Percentiles rank a stretch among this genome's conserved stretches.
Conservation (phyloP, 2,113 vertebrate species). For the Coturnix japonica region DNA sequence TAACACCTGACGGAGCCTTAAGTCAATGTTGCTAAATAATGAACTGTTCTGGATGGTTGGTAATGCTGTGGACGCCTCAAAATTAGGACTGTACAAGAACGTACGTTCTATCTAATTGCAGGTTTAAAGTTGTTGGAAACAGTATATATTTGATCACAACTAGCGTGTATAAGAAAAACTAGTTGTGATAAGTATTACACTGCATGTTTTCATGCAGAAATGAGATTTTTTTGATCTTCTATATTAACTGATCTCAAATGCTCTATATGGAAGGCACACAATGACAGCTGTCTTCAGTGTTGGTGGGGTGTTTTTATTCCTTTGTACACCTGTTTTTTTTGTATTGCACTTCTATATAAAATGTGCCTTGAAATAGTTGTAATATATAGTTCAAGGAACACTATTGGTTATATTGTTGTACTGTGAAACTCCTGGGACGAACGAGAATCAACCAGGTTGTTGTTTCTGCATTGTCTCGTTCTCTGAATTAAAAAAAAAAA, state of each 20-base stretch:
- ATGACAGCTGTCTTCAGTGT: constrained; percentile 75
- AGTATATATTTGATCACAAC: constrained; percentile 73
- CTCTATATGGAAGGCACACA: constrained; percentile 67
- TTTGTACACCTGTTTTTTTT: constrained; percentile 77
- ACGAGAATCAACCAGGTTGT: constrained; percentile 66
- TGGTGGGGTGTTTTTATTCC: constrained; percentile 75
- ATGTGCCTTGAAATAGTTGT: constrained; percentile 83
- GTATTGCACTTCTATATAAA: constrained; percentile 78
- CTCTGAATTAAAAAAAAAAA: constrained; percentile 8
- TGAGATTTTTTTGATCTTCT: constrained; percentile 47
- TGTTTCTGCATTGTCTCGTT: constrained; percentile 64
- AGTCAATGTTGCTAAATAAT: constrained; percentile 75
- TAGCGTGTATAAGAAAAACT: constrained; percentile 71
- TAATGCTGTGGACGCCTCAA: constrained; percentile 71
- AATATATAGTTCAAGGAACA: constrained; percentile 75
- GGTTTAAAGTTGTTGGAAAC: constrained; percentile 72
- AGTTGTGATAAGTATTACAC: constrained; percentile 72
- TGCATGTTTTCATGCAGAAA: constrained; percentile 68
- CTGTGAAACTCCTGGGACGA: constrained; percentile 66
- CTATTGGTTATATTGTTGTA: constrained; percentile 74
- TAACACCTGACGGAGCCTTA: constrained; percentile 70
- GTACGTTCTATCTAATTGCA: constrained; percentile 68
- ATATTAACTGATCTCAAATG: constrained; percentile 41
- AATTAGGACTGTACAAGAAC: constrained; percentile 76
- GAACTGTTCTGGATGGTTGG: constrained; percentile 79